These are phyloP conservation scores for Sminthurides bifidus DNA, from an alignment of 1,140 invertebrate species.

Conservation along the genomic window DNA sequence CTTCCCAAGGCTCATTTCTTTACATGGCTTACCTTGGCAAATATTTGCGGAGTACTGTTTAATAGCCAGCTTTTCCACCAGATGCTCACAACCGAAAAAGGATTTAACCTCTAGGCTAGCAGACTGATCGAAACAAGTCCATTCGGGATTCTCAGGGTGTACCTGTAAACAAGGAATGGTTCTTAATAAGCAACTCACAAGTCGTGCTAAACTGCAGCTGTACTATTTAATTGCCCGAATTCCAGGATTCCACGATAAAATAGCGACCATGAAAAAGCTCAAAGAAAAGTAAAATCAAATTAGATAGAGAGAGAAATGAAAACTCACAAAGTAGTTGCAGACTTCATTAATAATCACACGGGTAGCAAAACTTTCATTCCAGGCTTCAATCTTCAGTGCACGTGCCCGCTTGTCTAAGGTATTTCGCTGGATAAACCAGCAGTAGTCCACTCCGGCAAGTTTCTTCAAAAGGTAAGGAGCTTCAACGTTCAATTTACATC, in stretches of 20 bases:
- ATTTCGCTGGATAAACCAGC: constrained; percentile 90
- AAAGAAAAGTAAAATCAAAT: constrained; percentile 1
- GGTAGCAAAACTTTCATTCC: constrained; percentile 81
- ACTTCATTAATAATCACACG: constrained; percentile 80
- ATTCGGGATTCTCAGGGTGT: constrained; percentile 84
- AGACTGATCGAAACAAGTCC: constrained; percentile 95
- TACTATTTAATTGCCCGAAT: too few species aligned
- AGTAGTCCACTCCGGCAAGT: constrained; percentile 87
- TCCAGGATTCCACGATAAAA: too few species aligned
- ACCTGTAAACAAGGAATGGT: constrained; percentile 52
- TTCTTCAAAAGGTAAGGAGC: constrained; percentile 88
- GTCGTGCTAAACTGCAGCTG: too few species aligned
- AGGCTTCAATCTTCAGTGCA: constrained; percentile 79
- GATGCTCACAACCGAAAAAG: constrained; percentile 91
- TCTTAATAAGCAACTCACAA: too few species aligned
- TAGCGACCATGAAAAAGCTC: too few species aligned
- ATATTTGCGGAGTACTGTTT: constrained; percentile 92
- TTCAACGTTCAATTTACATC: constrained; percentile 85
- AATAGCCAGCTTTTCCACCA: constrained; percentile 92
- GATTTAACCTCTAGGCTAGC: constrained; percentile 89
- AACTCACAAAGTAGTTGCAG: constrained; percentile 81
- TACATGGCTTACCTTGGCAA: constrained; percentile 66
- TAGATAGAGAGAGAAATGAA: constrained; percentile 6
- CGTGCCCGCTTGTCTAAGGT: constrained; percentile 63
- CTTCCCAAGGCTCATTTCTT: too few species aligned